Evolutionary conservation across 2,888 invertebrate genomes (phyloP).

Genomic region (Rhimphoctona megacephalus): DNA sequence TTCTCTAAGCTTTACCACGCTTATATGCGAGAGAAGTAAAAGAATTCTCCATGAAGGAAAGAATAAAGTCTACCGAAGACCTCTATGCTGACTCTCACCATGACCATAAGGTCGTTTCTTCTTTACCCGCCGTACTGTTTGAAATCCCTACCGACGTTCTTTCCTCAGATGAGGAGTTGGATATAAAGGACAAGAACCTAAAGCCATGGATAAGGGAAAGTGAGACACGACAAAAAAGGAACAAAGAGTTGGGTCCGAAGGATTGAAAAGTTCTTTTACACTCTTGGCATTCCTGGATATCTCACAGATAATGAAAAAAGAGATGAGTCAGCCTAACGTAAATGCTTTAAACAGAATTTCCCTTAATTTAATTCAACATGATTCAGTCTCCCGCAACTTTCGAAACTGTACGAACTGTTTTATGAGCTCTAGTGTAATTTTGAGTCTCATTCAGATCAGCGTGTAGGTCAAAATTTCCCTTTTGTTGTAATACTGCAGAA

Average conservation of each 20-base stretch:
- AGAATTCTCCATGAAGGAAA: conserved; percentile 55
- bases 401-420: background rate
- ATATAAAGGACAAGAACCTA: conserved; percentile 31
- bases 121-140: conserved; percentile 42
- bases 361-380: background rate
- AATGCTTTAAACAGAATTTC: background rate
- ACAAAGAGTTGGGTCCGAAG: too few species aligned
- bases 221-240: background rate
- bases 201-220: conserved; percentile 26
- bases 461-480: background rate
- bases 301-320: conserved; percentile 7
- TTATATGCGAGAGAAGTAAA: conserved; percentile 36
- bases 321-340: background rate
- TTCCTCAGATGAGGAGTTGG: conserved; percentile 14
- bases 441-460: background rate
- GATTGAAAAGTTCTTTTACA: conserved; percentile 20
- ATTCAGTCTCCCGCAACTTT: background rate
- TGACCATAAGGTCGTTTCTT: conserved; percentile 47
- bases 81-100: conserved; percentile 9
- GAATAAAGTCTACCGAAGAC: conserved; percentile 55
- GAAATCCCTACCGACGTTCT: conserved; percentile 12
- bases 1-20: conserved; percentile 53
- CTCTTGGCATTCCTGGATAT: background rate
- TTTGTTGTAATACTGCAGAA: background rate
- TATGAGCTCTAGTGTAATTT: background rate